Evolutionary conservation across 2,797 vertebrate genomes (phyloP), one percentile per base, ranked within the genome.

Genomic region (Fistularia commersonii): DNA sequence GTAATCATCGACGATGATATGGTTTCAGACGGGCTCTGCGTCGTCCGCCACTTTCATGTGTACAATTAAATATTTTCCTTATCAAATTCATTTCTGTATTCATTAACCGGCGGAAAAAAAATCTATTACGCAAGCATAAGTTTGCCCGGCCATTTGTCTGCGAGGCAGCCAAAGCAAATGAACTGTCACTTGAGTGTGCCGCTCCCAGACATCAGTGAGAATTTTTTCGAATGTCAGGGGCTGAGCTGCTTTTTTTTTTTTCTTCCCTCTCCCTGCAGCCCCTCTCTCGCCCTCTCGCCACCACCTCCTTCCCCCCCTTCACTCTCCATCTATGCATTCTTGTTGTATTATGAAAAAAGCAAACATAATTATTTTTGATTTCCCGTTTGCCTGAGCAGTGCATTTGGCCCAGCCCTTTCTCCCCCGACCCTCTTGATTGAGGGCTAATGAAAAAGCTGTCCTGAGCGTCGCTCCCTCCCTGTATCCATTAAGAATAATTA

Each of bases 401-500:
- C 92, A 92, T 95, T 97, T 96, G 93, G 93, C 91, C 90, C 91
- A 73, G 77, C 79, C 83, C 69, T 78, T 79, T 82, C 74, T 80
- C 76, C 74, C 83, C 79, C 80, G 74, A 94, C 94, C 93, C 91
- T 88, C 92, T 92, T 98, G 97, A 98, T 99, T 98, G 97, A 99
- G 94, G 93, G 94, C 95, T 98, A 98, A 98, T 98, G 95, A 98
- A 98, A 98, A 99, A 97, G 95, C 96, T 95, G 96, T 97, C 97
- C 96, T 93, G 92, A 91, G 85, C 93, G 91, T 82, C 92, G 92
- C 94, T 95, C 94, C 94, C 95, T 97, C 93, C 96, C 94, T 96
- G 95, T 98, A 97, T 98, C 97, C 97, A 98, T 99, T 99, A 98
- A 94, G 96, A 98, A 98, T 98, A 98, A 99, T 98, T 99, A 98